phyloP scores from a whole-genome alignment of 2,113 vertebrate genomes.

The Desmodus rotundus region DNA sequence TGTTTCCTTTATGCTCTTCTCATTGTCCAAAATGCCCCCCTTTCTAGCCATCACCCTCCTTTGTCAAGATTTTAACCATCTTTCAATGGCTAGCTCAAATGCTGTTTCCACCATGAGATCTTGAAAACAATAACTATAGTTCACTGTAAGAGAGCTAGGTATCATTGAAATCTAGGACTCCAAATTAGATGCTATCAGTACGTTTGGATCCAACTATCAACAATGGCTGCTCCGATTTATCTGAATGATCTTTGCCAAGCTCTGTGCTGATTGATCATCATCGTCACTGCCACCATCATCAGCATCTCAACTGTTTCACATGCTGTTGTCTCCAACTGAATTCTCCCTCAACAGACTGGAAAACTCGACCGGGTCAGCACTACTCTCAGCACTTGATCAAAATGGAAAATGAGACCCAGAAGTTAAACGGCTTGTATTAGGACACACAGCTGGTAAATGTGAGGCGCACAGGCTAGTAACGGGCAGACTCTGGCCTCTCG shows the following conservation, averaged over 20 bases:
- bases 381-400: background rate
- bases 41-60: constrained; percentile 11
- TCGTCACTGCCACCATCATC: background rate
- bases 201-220: background rate
- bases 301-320: constrained; percentile 12
- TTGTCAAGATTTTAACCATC: constrained; percentile 10
- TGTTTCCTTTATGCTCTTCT: background rate
- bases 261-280: background rate
- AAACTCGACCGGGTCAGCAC: background rate
- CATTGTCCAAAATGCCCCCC: background rate
- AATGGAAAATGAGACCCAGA: background rate
- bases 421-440: background rate
- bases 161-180: background rate
- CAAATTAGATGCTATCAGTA: background rate
- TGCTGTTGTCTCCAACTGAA: background rate
- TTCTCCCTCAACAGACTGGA: background rate
- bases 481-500: background rate
- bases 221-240: background rate
- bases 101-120: background rate
- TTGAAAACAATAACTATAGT: background rate
- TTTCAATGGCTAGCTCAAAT: constrained; percentile 18
- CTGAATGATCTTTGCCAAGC: background rate
- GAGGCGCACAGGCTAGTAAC: background rate
- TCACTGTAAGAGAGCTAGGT: background rate
- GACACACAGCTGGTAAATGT: background rate